Evolutionary conservation across 1,140 invertebrate genomes (phyloP).

Genomic region (Nasonia longicornis): DNA sequence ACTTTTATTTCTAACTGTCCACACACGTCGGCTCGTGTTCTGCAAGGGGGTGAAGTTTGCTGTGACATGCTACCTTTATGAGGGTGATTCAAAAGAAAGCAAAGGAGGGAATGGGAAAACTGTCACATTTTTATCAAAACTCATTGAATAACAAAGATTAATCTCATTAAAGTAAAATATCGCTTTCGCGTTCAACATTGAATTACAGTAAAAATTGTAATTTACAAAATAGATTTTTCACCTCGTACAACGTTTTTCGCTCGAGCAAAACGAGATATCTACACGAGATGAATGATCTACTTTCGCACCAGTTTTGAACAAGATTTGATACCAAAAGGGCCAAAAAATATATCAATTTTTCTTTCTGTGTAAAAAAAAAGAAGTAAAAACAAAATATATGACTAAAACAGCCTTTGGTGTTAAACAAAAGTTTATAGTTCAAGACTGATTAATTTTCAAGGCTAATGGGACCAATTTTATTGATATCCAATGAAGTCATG

Average conservation of each 20-base stretch:
- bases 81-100: constrained; percentile 33
- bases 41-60: constrained; percentile 62
- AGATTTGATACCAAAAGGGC: too few relatives aligned
- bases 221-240: too few relatives aligned
- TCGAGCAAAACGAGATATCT: too few relatives aligned
- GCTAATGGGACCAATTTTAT: not conserved
- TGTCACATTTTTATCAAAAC: constrained; percentile 33
- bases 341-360: too few relatives aligned
- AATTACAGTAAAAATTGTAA: too few relatives aligned
- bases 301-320: too few relatives aligned
- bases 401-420: too few relatives aligned
- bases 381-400: too few relatives aligned
- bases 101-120: constrained; percentile 34
- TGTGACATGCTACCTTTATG: constrained; percentile 58
- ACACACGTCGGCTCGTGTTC: not conserved
- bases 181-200: not conserved
- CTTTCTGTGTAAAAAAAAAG: too few relatives aligned
- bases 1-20: not conserved
- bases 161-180: not conserved
- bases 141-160: constrained; percentile 28
- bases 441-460: not conserved
- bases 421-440: too few relatives aligned
- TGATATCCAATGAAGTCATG: constrained; percentile 27
- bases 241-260: too few relatives aligned
- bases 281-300: too few relatives aligned